Evolutionary conservation across 2,888 invertebrate genomes (phyloP), one percentile per base, ranked within the genome.

Genomic region (Megastigmus dorsalis): DNA sequence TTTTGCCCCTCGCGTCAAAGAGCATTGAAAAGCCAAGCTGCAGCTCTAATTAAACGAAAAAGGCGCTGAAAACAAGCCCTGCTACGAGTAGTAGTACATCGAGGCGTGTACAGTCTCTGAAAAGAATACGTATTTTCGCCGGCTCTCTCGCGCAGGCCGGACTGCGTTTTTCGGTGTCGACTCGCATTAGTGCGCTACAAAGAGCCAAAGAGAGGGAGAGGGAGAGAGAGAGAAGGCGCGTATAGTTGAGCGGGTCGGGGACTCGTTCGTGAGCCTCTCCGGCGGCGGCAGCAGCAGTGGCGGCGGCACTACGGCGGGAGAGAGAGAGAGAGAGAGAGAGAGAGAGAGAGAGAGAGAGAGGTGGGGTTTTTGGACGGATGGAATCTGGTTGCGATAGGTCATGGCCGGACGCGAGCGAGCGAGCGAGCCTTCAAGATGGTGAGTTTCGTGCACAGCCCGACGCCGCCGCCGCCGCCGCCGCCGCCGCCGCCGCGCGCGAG

Each of bases 311-410:
- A 50, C n/a, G 54, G 67, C 9, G 23, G 23, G 2, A 5, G 23
- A 52, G 68, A 57, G 20, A 20, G 68, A 68, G 59, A 62, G 26
- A 30, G 30, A 38, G 15, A 67, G 26, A 33, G 30, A 26, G 43
- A 66, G 28, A 20, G 28, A 45, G 59, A 45, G 70, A 1, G 52
- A 18, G 69, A 9, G 54, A 43, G 68, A n/a, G 62, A 69, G 71
- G 76, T 73, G 76, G 76, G 76, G 73, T 73, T 76, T 75, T 76
- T 73, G 76, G 76, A 76, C 69, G 69, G 76, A 73, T 76, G 73
- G 76, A 76, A 76, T 76, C 76, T 76, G 76, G 69, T 76, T 76
- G 72, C 68, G 76, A 76, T 73, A 73, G 76, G 76, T 76, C 76
- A 76, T 70, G 76, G 76, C 73, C 76, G 75, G 75, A 70, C 72